Evolutionary conservation across 2,797 vertebrate genomes (phyloP), one percentile per base, ranked within the genome.

Genomic region (Pangasius djambal): DNA sequence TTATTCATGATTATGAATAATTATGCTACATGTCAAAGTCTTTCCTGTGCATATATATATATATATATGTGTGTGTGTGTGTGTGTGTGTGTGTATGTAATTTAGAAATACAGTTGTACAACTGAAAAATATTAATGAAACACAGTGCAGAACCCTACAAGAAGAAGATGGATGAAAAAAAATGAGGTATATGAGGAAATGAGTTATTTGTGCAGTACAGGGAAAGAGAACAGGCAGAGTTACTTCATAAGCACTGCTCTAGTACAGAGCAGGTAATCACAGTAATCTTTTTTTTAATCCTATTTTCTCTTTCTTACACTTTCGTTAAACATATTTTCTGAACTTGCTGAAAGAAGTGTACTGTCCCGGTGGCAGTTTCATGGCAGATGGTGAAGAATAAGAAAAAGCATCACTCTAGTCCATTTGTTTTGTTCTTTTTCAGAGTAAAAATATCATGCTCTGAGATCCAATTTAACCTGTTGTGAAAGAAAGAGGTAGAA

Each of bases 151-250:
- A 52, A 65, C n/a, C 85, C 37, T 22, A 77, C 52, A 72, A 87
- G 15, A 48, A 34, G 48, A 34, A 31, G 40, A 10, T 77, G 44
- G 25, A 83, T 89, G 28, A 12, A 69, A 61, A 79, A 10, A 69
- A 67, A 84, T 88, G 89, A 89, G 89, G 89, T 89, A 87, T 87
- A 85, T 69, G 18, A 75, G 22, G 78, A 83, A 18, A 79, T 77
- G 22, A 77, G 70, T 44, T 83, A 85, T 65, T 63, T 25, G 55
- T 86, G 10, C 67, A 55, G 18, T 57, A 55, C 34, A 69, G 22
- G 37, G n/a, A 84, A 37, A 84, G 57, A 86, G 57, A 86, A 85
- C 52, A 31, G 78, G 57, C 69, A 63, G 55, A 86, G 16, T 72
- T 90, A 87, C 82, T 87, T 87, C 63, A 85, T 85, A 89, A 79